Evolutionary conservation across 2,888 invertebrate species (phyloP).

Genomic region (Creontiades dilutus): DNA sequence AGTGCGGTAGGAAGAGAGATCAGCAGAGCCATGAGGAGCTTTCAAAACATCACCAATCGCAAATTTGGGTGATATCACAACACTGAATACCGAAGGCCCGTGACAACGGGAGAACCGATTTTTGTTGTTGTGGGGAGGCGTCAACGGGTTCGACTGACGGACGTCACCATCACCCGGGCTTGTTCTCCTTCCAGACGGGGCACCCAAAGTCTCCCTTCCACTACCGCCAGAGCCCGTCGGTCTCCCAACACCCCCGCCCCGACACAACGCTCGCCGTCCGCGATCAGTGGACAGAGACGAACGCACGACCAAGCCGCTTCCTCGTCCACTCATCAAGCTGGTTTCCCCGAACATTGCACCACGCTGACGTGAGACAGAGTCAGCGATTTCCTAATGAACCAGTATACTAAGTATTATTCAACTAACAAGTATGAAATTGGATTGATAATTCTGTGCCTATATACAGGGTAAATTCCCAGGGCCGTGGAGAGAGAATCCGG

Average conservation of each 20-base stretch:
- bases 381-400: no score
- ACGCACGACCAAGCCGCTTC: background rate
- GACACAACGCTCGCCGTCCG: background rate
- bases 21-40: constrained; percentile 9
- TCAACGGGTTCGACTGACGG: constrained; percentile 6
- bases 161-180: constrained; percentile 22
- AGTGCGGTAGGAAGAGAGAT: background rate
- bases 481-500: no score
- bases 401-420: no score
- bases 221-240: background rate
- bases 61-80: background rate
- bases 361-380: no score
- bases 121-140: background rate
- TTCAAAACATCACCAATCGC: constrained; percentile 5
- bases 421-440: no score
- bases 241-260: background rate
- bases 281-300: background rate
- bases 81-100: constrained; percentile 8
- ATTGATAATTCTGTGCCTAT: no score
- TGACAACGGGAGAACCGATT: background rate
- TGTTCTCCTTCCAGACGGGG: constrained; percentile 12
- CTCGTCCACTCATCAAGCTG: no score
- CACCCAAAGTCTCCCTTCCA: constrained; percentile 26
- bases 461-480: no score
- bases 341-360: no score